These are phyloP conservation scores for Fabriciana adippe DNA, from an alignment of 2,888 invertebrate genomes.

Conservation along the genomic window DNA sequence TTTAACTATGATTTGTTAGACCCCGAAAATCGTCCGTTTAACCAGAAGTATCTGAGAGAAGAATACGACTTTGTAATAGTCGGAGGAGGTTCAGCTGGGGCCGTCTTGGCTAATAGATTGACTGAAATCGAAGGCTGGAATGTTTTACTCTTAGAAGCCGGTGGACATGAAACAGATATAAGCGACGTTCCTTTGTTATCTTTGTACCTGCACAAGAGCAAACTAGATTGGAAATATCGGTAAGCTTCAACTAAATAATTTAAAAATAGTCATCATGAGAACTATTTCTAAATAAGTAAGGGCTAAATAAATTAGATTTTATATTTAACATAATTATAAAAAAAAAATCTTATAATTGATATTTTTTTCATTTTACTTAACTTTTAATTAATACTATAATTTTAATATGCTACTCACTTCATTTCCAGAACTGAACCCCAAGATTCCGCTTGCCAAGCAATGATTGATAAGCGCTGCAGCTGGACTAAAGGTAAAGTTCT, in stretches of 20 bases:
- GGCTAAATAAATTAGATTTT: neutral
- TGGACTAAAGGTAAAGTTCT: conserved; percentile 96
- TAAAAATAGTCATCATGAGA: neutral
- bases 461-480: conserved; percentile 91
- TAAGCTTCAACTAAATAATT: conserved; percentile 50
- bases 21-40: conserved; percentile 91
- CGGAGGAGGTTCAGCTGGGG: conserved; percentile 93
- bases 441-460: conserved; percentile 91
- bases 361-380: neutral
- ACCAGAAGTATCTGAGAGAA: conserved; percentile 83
- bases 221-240: conserved; percentile 95
- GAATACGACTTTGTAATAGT: conserved; percentile 92
- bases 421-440: conserved; percentile 90
- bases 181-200: conserved; percentile 94
- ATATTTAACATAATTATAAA: too few relatives aligned
- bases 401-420: neutral
- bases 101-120: conserved; percentile 90
- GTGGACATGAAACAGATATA: conserved; percentile 93
- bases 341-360: too few relatives aligned
- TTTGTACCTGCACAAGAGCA: conserved; percentile 93
- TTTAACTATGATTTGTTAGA: conserved; percentile 93
- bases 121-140: conserved; percentile 90
- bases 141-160: conserved; percentile 91
- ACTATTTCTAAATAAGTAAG: neutral
- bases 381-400: neutral